Evolutionary conservation across 2,113 vertebrate genomes (phyloP).

Genomic region (Zosterops lateralis): DNA sequence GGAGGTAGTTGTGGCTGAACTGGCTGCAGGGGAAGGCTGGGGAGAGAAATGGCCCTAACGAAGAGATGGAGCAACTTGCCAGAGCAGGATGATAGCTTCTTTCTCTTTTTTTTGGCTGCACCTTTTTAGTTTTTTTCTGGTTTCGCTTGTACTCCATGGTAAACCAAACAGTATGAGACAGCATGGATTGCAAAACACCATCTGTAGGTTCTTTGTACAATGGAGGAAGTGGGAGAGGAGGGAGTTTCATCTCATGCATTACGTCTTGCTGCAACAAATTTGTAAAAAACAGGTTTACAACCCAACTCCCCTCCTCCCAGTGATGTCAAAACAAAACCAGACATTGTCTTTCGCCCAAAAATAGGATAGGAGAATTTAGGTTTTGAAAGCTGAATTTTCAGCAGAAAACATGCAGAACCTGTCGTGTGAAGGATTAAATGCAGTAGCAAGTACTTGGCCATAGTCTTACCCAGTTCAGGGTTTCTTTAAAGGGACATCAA

Average conservation of each 20-base stretch:
- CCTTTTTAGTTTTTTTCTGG: neutral
- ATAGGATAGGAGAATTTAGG: neutral
- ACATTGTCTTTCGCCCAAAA: neutral
- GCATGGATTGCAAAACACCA: constrained; percentile 1
- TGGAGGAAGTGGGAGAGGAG: constrained; percentile 21
- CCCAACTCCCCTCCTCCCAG: neutral
- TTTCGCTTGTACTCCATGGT: neutral
- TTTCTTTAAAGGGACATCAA: neutral
- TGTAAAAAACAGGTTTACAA: neutral
- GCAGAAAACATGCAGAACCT: neutral
- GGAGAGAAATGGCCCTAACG: neutral
- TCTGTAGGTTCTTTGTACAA: constrained; percentile 40
- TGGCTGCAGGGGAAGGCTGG: neutral
- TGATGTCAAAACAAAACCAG: neutral
- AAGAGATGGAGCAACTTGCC: neutral
- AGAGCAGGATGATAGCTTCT: neutral
- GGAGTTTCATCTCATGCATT: neutral
- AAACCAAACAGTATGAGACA: constrained; percentile 26
- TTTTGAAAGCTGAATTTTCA: neutral
- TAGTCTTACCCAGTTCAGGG: neutral
- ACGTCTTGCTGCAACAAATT: neutral
- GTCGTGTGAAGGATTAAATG: neutral
- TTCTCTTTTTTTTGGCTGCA: neutral
- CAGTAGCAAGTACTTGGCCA: neutral
- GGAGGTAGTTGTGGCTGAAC: neutral